phyloP scores from a whole-genome alignment of 2,113 vertebrate species.

The Cettia cetti region DNA sequence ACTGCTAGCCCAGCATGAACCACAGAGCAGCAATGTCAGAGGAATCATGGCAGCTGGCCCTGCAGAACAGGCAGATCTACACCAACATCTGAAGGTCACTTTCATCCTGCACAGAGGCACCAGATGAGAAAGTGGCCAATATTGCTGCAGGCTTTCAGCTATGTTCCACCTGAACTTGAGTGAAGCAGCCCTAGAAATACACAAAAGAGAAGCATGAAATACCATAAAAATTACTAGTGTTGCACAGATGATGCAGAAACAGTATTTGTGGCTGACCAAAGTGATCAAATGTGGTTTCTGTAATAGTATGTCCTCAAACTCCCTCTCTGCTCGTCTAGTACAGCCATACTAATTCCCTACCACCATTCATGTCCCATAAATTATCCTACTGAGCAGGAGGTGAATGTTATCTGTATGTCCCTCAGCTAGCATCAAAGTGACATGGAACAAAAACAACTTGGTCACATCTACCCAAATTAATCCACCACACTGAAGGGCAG shows the following conservation, averaged over 20 bases:
- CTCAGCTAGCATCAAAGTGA: not conserved
- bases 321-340: not conserved
- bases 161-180: fast-evolving
- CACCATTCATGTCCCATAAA: not conserved
- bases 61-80: not conserved
- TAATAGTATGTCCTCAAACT: not conserved
- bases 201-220: not conserved
- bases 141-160: not conserved
- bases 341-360: not conserved
- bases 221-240: not conserved
- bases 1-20: not conserved
- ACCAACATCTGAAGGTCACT: not conserved
- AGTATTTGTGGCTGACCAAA: not conserved
- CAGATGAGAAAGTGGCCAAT: not conserved
- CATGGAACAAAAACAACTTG: not conserved
- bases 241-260: not conserved
- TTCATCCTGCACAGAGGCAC: not conserved
- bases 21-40: not conserved
- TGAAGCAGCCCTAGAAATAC: not conserved
- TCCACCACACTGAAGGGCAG: not conserved
- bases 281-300: not conserved
- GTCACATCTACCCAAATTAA: not conserved
- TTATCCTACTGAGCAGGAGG: not conserved
- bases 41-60: not conserved
- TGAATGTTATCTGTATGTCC: not conserved